These are phyloP conservation scores for Microplitis demolitor DNA, from an alignment of 1,140 invertebrate species.

Conservation along the genomic window DNA sequence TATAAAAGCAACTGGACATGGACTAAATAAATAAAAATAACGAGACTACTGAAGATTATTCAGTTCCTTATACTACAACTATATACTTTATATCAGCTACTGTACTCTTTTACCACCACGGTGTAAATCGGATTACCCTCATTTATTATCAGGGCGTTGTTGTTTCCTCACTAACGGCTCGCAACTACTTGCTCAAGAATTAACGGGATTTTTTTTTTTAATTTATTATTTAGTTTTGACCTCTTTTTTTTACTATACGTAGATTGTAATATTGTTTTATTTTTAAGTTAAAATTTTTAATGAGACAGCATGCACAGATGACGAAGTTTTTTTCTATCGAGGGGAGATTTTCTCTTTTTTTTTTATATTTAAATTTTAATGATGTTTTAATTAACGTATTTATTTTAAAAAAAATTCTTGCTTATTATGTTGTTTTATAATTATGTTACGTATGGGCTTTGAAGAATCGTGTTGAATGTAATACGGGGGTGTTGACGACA, in stretches of 20 bases:
- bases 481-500: conserved; percentile 27
- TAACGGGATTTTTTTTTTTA: neutral
- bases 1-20: no score
- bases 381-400: no score
- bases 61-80: neutral
- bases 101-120: conserved; percentile 23
- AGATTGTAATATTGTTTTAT: neutral
- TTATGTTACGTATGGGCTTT: conserved; percentile 4
- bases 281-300: neutral
- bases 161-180: conserved; percentile 34
- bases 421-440: no score
- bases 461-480: conserved; percentile 16
- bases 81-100: no score
- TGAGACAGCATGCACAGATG: no score
- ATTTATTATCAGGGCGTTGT: conserved; percentile 41
- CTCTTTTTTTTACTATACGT: neutral
- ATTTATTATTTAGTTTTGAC: neutral
- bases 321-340: no score
- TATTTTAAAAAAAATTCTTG: no score
- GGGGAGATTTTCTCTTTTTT: no score
- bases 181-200: neutral
- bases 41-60: neutral
- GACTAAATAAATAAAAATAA: no score
- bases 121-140: conserved; percentile 46
- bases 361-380: no score